Percentiles rank a stretch among this genome's conserved stretches.
These are phyloP conservation scores for Chrysogorgia sp. DNA, from an alignment of 92 coral and sea anemone species.

Conservation along the genomic window DNA sequence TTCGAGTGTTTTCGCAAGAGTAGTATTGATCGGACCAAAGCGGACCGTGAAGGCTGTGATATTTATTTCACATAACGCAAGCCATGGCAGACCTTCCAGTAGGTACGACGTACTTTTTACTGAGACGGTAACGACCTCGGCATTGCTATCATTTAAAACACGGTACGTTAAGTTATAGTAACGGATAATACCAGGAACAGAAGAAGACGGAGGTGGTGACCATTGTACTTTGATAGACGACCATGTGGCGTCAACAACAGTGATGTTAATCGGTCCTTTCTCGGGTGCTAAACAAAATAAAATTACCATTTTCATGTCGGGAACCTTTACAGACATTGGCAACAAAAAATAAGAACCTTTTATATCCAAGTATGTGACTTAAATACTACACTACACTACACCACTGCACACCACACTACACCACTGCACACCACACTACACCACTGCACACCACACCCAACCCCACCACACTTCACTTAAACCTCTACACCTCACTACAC, in stretches of 20 bases:
- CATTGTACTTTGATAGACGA: conserved; percentile 40
- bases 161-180: conserved; percentile 25
- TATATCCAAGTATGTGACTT: too few relatives aligned
- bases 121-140: background rate
- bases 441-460: too few relatives aligned
- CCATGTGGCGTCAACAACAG: conserved; percentile 40
- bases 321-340: too few relatives aligned
- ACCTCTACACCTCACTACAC: background rate
- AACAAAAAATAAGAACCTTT: too few relatives aligned
- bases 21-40: conserved; percentile 12
- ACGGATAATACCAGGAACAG: conserved; percentile 32
- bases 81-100: background rate
- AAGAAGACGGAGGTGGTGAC: conserved; percentile 11
- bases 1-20: conserved; percentile 34
- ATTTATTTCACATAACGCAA: background rate
- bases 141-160: background rate
- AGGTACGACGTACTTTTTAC: background rate
- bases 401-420: too few relatives aligned
- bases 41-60: conserved; percentile 20
- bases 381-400: too few relatives aligned
- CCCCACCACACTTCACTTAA: too few relatives aligned
- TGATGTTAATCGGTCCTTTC: conserved; percentile 35
- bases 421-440: too few relatives aligned
- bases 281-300: conserved; percentile 44
- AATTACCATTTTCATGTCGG: too few relatives aligned